A percentile compares a stretch with the other conserved stretches of the same genome.
Conservation (phyloP, 2,888 invertebrate genomes). For the Hyposoter dolosus region DNA sequence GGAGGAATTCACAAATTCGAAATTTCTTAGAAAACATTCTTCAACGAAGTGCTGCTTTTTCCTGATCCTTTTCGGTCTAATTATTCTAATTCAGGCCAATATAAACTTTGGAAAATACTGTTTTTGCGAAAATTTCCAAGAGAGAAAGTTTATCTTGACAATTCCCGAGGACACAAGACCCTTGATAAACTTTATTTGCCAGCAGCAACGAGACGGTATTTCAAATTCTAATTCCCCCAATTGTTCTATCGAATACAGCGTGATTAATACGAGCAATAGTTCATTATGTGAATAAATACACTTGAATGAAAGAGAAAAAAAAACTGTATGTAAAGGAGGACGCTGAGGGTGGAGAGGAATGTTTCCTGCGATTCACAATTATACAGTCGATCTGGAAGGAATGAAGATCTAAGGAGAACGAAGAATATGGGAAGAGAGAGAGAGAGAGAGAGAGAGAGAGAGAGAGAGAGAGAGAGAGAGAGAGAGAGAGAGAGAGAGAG, state of each 20-base stretch:
- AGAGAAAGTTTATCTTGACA: not conserved
- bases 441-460: constrained; percentile 5
- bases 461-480: not conserved
- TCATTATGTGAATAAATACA: not conserved
- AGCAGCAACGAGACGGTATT: not conserved
- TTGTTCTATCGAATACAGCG: not conserved
- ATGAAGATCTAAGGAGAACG: constrained; percentile 1
- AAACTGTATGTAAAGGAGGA: not conserved
- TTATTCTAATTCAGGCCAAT: not conserved
- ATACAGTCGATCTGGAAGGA: constrained; percentile 32
- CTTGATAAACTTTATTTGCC: not conserved
- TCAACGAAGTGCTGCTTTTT: not conserved
- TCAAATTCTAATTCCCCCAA: not conserved
- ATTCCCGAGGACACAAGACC: not conserved
- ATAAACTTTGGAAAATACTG: not conserved
- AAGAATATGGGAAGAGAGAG: constrained; percentile 2
- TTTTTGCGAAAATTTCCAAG: not conserved
- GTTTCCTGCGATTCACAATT: constrained; percentile 64
- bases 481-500: not conserved
- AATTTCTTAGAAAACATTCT: constrained; percentile 56
- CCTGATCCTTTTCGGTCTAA: not conserved
- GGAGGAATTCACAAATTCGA: constrained; percentile 27
- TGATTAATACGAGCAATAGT: not conserved
- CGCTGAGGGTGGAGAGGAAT: not conserved
- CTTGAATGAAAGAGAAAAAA: not conserved